Evolutionary conservation across 1,140 invertebrate species (phyloP).

Genomic region (Drosophila arawakana): DNA sequence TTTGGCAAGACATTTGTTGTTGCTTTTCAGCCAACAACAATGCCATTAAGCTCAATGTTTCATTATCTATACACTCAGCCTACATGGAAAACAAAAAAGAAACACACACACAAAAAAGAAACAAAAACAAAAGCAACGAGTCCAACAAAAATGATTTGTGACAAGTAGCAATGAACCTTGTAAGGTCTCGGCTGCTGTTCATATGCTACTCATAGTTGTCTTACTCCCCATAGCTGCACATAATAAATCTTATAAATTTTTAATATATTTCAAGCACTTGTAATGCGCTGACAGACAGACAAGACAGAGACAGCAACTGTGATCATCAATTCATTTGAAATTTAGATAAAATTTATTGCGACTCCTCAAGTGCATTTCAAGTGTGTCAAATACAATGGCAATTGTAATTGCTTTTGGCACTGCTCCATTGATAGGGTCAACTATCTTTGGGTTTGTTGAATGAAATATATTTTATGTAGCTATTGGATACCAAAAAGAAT

Average conservation of each 20-base stretch:
- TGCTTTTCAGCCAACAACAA: conserved; percentile 55
- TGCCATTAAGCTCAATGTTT: conserved; percentile 75
- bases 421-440: conserved; percentile 26
- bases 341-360: conserved; percentile 40
- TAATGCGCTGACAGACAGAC: conserved; percentile 36
- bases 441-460: conserved; percentile 1
- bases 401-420: conserved; percentile 5
- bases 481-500: too few relatives aligned
- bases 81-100: conserved; percentile 54
- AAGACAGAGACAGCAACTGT: conserved; percentile 3
- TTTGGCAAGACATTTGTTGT: conserved; percentile 44
- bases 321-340: conserved; percentile 34
- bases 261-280: conserved; percentile 62
- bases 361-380: conserved; percentile 42
- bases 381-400: conserved; percentile 30
- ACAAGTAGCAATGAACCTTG: conserved; percentile 79
- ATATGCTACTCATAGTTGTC: conserved; percentile 16
- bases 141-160: conserved; percentile 55
- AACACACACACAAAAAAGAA: conserved; percentile 5
- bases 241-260: conserved; percentile 64
- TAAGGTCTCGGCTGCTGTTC: conserved; percentile 70
- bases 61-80: conserved; percentile 68
- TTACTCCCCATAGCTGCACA: conserved; percentile 12
- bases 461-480: background rate
- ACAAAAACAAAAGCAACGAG: conserved; percentile 1